Conservation (phyloP, 2,888 invertebrate genomes). For the Resseliella maxima region DNA sequence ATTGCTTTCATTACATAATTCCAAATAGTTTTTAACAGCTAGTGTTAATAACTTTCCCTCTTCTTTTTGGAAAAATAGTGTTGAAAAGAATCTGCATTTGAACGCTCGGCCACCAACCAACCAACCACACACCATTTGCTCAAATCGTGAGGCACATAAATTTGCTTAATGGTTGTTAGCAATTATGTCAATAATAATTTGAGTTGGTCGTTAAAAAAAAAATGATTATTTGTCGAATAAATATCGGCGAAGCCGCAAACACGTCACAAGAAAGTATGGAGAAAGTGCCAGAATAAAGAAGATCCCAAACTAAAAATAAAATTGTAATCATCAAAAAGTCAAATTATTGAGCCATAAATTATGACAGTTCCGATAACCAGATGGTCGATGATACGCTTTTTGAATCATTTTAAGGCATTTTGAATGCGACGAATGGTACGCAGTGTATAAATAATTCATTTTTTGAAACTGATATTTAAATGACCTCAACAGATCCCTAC, state of each 20-base stretch:
- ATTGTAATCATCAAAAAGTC: constrained; percentile 38
- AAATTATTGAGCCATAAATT: constrained; percentile 51
- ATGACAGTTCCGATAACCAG: constrained; percentile 48
- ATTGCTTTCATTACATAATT: constrained; percentile 33
- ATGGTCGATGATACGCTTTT: constrained; percentile 19
- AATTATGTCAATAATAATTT: constrained; percentile 53
- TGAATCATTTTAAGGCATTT: background rate
- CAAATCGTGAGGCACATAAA: constrained; percentile 30
- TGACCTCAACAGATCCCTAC: background rate
- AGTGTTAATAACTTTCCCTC: constrained; percentile 13
- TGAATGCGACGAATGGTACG: background rate
- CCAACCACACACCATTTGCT: background rate
- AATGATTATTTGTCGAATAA: background rate
- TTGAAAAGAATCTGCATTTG: background rate
- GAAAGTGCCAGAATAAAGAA: constrained; percentile 36
- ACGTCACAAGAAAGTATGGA: background rate
- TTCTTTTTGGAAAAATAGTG: background rate
- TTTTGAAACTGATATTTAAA: constrained; percentile 26
- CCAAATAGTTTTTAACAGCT: constrained; percentile 45
- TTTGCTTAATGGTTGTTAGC: constrained; percentile 51
- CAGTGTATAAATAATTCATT: background rate
- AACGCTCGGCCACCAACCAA: constrained; percentile 27
- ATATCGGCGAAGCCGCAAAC: constrained; percentile 11
- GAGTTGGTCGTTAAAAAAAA: background rate
- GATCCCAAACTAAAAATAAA: constrained; percentile 27